Percentiles rank a stretch among this genome's conserved stretches.
These are phyloP conservation scores for Entomyzon cyanotis DNA, from an alignment of 2,113 vertebrate genomes.

Conservation along the genomic window DNA sequence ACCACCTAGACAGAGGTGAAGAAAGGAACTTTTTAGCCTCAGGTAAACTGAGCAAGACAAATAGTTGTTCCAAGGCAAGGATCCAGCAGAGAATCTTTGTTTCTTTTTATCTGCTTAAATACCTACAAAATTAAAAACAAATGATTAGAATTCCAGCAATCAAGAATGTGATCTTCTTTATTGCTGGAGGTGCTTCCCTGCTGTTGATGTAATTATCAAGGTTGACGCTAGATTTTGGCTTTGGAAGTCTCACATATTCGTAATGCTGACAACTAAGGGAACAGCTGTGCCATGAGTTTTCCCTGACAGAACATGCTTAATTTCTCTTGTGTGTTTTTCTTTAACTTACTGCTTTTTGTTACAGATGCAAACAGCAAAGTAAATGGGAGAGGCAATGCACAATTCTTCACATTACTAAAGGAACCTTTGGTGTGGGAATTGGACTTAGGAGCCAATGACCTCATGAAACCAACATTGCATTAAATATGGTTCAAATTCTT, in stretches of 20 bases:
- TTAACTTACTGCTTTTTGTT: background rate
- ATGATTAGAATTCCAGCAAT: slow-evolving; percentile 48
- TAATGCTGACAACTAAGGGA: background rate
- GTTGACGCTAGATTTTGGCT: background rate
- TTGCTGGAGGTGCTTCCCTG: slow-evolving; percentile 6
- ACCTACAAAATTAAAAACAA: slow-evolving; percentile 54
- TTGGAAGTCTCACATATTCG: background rate
- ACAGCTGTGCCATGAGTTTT: background rate
- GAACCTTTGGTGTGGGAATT: background rate
- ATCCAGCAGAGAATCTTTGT: slow-evolving; percentile 50
- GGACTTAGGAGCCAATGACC: background rate
- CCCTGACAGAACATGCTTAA: background rate
- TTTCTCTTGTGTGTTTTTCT: background rate
- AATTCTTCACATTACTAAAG: background rate
- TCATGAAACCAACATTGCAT: background rate
- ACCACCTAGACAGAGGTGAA: slow-evolving; percentile 49
- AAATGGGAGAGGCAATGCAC: background rate
- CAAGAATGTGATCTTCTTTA: slow-evolving; percentile 15
- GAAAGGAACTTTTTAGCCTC: slow-evolving; percentile 42
- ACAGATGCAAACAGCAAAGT: background rate
- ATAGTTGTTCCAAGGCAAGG: slow-evolving; percentile 29
- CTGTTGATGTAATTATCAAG: background rate
- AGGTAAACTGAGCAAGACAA: background rate
- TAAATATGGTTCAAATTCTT: background rate
- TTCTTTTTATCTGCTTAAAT: slow-evolving; percentile 55